Evolutionary conservation across 2,888 invertebrate species (phyloP), one percentile per base, ranked within the genome.

Genomic region (Hydrotaea diabolus): DNA sequence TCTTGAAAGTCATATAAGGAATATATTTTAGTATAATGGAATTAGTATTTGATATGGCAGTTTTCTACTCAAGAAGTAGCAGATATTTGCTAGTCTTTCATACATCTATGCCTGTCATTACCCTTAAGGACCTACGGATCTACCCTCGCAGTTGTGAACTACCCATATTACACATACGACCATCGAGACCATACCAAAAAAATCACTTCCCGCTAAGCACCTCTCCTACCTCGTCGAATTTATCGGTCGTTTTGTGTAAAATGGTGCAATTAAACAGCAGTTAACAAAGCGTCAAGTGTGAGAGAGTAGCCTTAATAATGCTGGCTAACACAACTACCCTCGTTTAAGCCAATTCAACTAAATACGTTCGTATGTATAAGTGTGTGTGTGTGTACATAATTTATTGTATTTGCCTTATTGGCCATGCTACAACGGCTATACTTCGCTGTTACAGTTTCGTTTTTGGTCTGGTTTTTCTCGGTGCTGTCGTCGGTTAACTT

Each of bases 301-400:
- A 49, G 49, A 49, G 13, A n/a, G 49, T 1, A 4, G 49, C 15
- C 7, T 49, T n/a, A 49, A 13, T 4, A 49, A 49, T n/a, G 23
- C 53, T 53, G 53, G 53, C 19, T 53, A 53, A 55, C 2, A 21
- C 21, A 74, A 80, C 69, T 74, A 43, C 17, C 53, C 26, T 71
- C 13, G 39, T 53, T 71, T 15, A 62, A 62, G 36, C 26, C 26
- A 75, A 71, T 15, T n/a, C n/a, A 26, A 9, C 15, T 9, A 26
- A 23, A 13, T n/a, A 7, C 17, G 23, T n/a, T 11, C n/a, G 15
- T 46, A 13, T n/a, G 69, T 43, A 2, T 8, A 43, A 72, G 46
- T 62, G 46, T 81, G 76, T 80, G 80, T 43, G 53, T 19, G 71
- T 23, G 36, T 87, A 88, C 88, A 88, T 89, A 88, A 89, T 88